Evolutionary conservation across 2,797 vertebrate genomes (phyloP), one percentile per base, ranked within the genome.

Genomic region (Premnoplex brunnescens): DNA sequence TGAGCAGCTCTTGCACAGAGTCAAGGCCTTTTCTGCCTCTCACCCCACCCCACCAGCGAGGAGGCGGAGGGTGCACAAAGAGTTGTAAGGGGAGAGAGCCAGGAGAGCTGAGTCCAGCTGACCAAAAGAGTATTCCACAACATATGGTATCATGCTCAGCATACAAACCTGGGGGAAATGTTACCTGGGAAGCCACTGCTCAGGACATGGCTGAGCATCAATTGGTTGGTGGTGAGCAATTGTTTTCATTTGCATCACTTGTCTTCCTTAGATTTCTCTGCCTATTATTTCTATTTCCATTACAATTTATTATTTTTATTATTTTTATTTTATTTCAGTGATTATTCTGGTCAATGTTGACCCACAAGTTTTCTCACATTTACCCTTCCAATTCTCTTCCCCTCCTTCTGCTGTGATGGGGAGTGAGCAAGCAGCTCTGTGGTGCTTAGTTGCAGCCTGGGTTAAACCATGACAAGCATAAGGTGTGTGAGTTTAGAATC

Each of bases 331-430:
- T 41, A 62, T 62, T 62, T 62, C 59, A 41, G 28, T 30, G 39
- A 32, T 62, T 41, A 41, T 30, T 62, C 37, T 22, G 39, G 14
- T 28, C 20, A 41, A 21, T 41, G 27, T 62, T 41, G 27, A 41
- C 9, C 9, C 20, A 41, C 5, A 14, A 62, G 37, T 62, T 41
- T 41, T 41, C 39, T 62, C 39, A 62, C 39, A 32, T 30, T 62
- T 41, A 41, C 19, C 37, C 20, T 30, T 41, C 37, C 20, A 62
- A 7, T 62, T 59, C 83, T 58, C 32, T 58, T 58, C 49, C 30
- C 34, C 22, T 51, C 11, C 5, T 58, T 26, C 43, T 2, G 0
- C 9, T 66, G 17, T 36, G 3, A 3, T 54, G 16, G 27, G 34
- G 9, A 78, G 44, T 30, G 49, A 83, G 21, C 1, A 1, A 62